These are phyloP conservation scores for Ammodytes marinus DNA, from an alignment of 2,113 vertebrate genomes.

Conservation along the genomic window DNA sequence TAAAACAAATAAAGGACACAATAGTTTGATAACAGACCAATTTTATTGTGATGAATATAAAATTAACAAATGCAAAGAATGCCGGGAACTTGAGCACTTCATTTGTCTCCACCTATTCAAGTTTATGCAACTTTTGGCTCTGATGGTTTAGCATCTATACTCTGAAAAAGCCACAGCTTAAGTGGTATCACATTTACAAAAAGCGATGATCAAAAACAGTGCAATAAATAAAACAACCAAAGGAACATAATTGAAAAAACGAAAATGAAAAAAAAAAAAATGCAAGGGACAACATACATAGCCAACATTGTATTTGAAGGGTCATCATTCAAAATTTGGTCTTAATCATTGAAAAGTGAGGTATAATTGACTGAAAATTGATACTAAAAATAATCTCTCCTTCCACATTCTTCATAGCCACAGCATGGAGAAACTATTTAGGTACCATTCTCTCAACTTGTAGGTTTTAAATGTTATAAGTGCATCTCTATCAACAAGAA, in stretches of 20 bases:
- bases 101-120: slow-evolving; percentile 11
- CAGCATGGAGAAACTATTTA: not conserved
- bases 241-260: slow-evolving; percentile 16
- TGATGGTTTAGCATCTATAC: not conserved
- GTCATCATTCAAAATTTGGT: slow-evolving; percentile 73
- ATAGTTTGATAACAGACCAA: slow-evolving; percentile 32
- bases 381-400: slow-evolving; percentile 25
- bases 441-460: not conserved
- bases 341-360: slow-evolving; percentile 56
- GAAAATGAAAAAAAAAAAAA: slow-evolving; percentile 7
- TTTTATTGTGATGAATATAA: slow-evolving; percentile 77
- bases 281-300: not conserved
- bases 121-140: slow-evolving; percentile 30
- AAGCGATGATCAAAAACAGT: slow-evolving; percentile 30
- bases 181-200: slow-evolving; percentile 18
- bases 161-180: slow-evolving; percentile 24
- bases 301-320: slow-evolving; percentile 16
- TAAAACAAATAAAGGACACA: not conserved
- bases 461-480: slow-evolving; percentile 5
- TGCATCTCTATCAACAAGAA: not conserved
- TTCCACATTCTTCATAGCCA: not conserved
- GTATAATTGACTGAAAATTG: slow-evolving; percentile 32
- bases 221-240: slow-evolving; percentile 55
- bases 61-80: slow-evolving; percentile 72
- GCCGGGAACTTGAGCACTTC: slow-evolving; percentile 7